A percentile compares a stretch with the other conserved stretches of the same genome.
Evolutionary conservation across 2,888 invertebrate genomes (phyloP).

Genomic region (Shargacucullia verbasci): DNA sequence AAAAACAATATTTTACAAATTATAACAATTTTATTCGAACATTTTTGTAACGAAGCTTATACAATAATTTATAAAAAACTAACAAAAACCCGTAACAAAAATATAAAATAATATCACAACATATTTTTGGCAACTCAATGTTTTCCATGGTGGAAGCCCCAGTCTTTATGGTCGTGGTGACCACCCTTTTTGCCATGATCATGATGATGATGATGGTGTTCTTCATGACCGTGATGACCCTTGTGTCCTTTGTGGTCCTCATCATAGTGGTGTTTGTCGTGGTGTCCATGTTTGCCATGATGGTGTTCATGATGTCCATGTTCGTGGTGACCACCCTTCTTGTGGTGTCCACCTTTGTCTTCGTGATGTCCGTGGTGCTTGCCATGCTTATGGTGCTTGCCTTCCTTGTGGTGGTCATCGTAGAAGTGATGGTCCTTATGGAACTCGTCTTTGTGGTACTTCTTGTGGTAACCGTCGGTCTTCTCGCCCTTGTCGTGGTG

Average conservation of each 20-base stretch:
- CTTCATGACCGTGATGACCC: conserved; percentile 85
- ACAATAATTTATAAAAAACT: conserved; percentile 66
- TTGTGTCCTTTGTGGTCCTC: conserved; percentile 85
- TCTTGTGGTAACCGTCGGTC: conserved; percentile 84
- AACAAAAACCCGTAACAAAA: conserved; percentile 68
- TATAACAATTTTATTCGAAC: conserved; percentile 47
- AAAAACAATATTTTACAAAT: conserved; percentile 8
- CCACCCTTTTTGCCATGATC: conserved; percentile 87
- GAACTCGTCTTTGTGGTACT: conserved; percentile 84
- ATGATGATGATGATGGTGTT: conserved; percentile 84
- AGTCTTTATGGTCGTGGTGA: conserved; percentile 81
- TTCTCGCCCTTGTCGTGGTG: conserved; percentile 85
- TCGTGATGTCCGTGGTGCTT: conserved; percentile 84
- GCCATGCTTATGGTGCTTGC: conserved; percentile 85
- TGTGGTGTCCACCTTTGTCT: conserved; percentile 81
- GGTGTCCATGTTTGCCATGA: conserved; percentile 83
- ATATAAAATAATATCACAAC: conserved; percentile 76
- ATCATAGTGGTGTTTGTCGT: conserved; percentile 83
- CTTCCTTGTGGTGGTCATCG: conserved; percentile 83
- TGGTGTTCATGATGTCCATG: conserved; percentile 84
- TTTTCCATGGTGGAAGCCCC: conserved; percentile 85
- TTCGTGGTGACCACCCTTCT: conserved; percentile 84
- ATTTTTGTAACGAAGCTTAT: conserved; percentile 50
- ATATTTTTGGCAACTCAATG: conserved; percentile 73
- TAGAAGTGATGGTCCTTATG: conserved; percentile 87